Base-by-base conservation (phyloP, 2,113 vertebrate genomes). In the Platysteira castanea region DNA sequence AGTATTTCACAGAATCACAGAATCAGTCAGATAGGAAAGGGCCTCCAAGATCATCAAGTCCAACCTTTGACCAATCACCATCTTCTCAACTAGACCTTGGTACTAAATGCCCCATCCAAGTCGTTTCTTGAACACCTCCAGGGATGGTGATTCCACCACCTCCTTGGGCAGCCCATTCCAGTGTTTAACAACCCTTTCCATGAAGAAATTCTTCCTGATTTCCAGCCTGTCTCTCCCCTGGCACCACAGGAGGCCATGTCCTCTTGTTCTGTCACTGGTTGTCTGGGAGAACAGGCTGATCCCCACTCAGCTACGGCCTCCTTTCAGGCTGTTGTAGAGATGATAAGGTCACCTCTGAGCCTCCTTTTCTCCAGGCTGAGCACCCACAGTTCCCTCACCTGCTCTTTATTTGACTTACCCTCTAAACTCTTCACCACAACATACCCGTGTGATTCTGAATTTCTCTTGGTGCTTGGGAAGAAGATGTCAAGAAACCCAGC, bases 11-110 rank as follows among this genome's bases (percentile, higher is more conserved):
- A 42, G 75, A n/a, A 37, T 46, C 27, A 65, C 18, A 14, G 44
- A 68, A 60, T 60, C 46, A 30, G 7, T 54, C 41, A 42, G 11
- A 30, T 13, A 67, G 41, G 30, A 90, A 83, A 76, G 27, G 10
- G 9, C 2, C 4, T 42, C 30, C 35, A 35, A 54, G 17, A 23
- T 18, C 3, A 53, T 60, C 0, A 0, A 83, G 30, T 49, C n/a
- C 47, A 61, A 27, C n/a, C n/a, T 61, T 49, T 35, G 39, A 42
- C 41, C 17, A 30, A 16, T 13, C 41, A 23, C 16, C 13, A 35
- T n/a, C 26, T 31, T 68, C 14, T 75, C 70, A 60, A n/a, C 15
- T 39, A 11, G 23, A 46, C 13, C 14, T 60, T 35, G 16, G 28
- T n/a, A 53, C n/a, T 68, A 60, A 68, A 46, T 75, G 17, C 39